phyloP scores from a whole-genome alignment of 2,888 invertebrate species.

The Cerastoderma edule region DNA sequence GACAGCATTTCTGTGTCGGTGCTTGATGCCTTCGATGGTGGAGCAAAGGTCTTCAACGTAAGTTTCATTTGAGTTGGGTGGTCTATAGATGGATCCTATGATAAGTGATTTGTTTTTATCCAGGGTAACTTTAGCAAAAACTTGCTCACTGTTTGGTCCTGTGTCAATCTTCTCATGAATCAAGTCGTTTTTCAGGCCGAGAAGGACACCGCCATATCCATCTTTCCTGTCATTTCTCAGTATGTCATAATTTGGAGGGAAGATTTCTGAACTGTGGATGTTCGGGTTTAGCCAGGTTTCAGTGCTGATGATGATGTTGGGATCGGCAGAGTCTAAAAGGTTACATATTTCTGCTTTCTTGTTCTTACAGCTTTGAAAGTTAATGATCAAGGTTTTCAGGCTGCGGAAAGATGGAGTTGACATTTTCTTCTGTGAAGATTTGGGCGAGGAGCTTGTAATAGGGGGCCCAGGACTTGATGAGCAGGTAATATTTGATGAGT shows the following conservation, averaged over 20 bases:
- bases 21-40: neutral
- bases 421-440: too few relatives aligned
- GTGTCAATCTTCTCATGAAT: neutral
- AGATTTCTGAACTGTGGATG: slow-evolving; percentile 22
- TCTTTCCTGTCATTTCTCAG: slow-evolving; percentile 1
- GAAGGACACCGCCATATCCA: neutral
- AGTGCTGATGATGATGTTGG: slow-evolving; percentile 25
- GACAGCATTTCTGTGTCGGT: neutral
- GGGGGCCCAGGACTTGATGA: too few relatives aligned
- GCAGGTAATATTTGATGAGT: too few relatives aligned
- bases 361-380: too few relatives aligned
- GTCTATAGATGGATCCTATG: neutral
- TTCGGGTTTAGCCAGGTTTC: slow-evolving; percentile 28
- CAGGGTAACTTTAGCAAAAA: neutral
- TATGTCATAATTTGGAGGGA: slow-evolving; percentile 13
- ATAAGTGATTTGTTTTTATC: slow-evolving; percentile 4
- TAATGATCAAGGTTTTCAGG: too few relatives aligned
- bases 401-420: too few relatives aligned
- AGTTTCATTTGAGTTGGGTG: slow-evolving; percentile 1
- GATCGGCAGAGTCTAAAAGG: slow-evolving; percentile 23
- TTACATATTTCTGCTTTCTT: too few relatives aligned
- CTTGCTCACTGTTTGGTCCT: neutral
- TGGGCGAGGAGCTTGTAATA: too few relatives aligned
- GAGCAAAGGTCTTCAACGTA: too few relatives aligned
- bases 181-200: neutral